phyloP scores from a whole-genome alignment of 2,113 vertebrate genomes.

The Lasiurus borealis region DNA sequence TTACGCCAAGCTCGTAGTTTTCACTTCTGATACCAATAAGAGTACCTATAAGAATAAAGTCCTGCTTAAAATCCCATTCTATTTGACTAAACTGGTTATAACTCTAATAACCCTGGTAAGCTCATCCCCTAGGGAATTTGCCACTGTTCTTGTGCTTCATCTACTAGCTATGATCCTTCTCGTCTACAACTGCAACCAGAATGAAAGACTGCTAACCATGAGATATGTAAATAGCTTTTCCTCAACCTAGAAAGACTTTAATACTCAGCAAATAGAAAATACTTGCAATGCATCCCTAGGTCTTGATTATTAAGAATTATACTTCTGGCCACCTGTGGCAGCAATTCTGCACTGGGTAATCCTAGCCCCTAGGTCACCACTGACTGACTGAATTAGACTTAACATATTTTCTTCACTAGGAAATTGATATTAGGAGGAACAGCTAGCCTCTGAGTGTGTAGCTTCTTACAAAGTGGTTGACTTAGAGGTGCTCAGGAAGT shows the following conservation, averaged over 20 bases:
- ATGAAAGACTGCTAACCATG: not conserved
- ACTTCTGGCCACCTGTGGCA: not conserved
- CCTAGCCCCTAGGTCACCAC: not conserved
- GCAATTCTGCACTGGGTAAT: conserved; percentile 9
- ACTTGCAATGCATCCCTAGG: not conserved
- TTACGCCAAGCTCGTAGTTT: not conserved
- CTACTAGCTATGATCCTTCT: not conserved
- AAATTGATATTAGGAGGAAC: conserved; percentile 49
- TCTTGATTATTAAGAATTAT: conserved; percentile 31
- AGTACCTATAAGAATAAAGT: not conserved
- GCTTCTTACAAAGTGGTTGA: conserved; percentile 13
- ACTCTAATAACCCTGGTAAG: not conserved
- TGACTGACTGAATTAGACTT: conserved; percentile 33
- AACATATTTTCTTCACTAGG: not conserved
- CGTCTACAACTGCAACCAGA: not conserved
- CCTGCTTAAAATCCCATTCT: not conserved
- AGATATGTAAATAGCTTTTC: conserved; percentile 26
- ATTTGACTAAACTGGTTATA: conserved; percentile 6
- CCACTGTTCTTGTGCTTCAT: not conserved
- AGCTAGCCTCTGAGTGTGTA: not conserved
- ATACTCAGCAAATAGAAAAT: not conserved
- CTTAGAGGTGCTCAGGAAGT: conserved; percentile 4
- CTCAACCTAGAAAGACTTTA: conserved; percentile 17
- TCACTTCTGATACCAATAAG: not conserved
- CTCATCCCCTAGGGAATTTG: not conserved